Conservation (phyloP, 2,113 vertebrate genomes). For the Pelodiscus sinensis region DNA sequence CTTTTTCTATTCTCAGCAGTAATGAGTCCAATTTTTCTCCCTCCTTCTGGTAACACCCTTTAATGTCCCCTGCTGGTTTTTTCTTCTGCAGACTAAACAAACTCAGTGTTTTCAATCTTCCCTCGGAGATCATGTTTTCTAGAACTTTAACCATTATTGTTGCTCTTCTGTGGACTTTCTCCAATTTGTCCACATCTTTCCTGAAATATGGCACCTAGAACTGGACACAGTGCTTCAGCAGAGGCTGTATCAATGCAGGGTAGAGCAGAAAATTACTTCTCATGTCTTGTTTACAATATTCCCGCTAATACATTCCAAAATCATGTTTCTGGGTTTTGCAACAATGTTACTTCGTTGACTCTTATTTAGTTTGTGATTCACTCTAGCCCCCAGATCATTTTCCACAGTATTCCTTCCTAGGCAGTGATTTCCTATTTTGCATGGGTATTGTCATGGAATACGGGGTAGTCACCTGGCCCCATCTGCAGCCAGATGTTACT, state of each 20-base stretch:
- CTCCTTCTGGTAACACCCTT: background rate
- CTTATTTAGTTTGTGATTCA: background rate
- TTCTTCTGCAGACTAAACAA: background rate
- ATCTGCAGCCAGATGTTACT: too few relatives aligned
- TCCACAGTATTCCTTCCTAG: background rate
- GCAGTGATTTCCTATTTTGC: background rate
- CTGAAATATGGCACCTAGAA: background rate
- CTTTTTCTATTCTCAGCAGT: background rate
- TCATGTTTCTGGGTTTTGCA: background rate
- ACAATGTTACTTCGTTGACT: background rate
- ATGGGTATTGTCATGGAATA: background rate
- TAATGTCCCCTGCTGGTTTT: background rate
- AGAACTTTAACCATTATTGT: too few relatives aligned
- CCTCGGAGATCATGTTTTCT: background rate
- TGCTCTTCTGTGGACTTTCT: too few relatives aligned
- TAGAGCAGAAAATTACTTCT: background rate
- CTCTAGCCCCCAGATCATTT: background rate
- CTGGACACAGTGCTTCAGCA: background rate
- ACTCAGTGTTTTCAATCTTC: background rate
- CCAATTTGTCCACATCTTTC: too few relatives aligned
- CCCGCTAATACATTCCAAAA: background rate
- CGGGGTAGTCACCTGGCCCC: too few relatives aligned
- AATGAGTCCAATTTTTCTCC: background rate
- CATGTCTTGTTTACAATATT: background rate
- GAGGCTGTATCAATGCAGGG: background rate